Base-by-base conservation (phyloP, 2,113 vertebrate species). In the Marmota flaviventris region DNA sequence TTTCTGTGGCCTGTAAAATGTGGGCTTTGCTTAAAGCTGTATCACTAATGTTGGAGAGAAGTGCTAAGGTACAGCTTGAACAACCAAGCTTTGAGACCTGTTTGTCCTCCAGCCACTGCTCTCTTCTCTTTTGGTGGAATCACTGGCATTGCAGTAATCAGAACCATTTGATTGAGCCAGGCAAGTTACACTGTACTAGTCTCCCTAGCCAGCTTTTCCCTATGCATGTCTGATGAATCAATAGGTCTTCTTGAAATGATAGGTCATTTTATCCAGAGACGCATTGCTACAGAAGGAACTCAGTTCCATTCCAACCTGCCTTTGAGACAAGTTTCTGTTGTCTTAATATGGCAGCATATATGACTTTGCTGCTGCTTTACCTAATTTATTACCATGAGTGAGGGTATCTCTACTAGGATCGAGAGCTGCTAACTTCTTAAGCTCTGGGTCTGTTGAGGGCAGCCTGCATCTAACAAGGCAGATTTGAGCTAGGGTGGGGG, bases 401-500 rank as follows among this genome's bases (percentile, higher is more conserved):
- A 84, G 32, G 56, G 78, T 48, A 94, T 65, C 25, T 82, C 45
- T 78, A 45, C 34, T 29, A 70, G 70, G 37, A 27, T 79, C 79
- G 86, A 48, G 77, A 93, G 75, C 39, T 89, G 48, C 58, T 85
- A 42, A 51, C 77, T 96, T 96, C 78, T 95, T 32, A 63, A 75
- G 85, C 37, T 92, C 27, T 94, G 67, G 51, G 83, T 93, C 0
- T 93, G 20, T 78, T 72, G 67, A 95, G 72, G 79, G 39, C 34
- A 94, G 34, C 32, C 29, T 93, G 45, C 25, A 48, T 84, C 63
- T 69, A 83, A 25, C 32, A 96, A 84, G 63, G 72, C 32, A 91
- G 89, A 76, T 88, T 87, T 89, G 70, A 93, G 70, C 56, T 79
- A 61, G 42, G 24, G 73, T 24, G 9, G 70, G 37, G 77, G 37